These are phyloP conservation scores for Conopomorpha cramerella DNA, from an alignment of 1,140 invertebrate genomes.

Conservation along the genomic window DNA sequence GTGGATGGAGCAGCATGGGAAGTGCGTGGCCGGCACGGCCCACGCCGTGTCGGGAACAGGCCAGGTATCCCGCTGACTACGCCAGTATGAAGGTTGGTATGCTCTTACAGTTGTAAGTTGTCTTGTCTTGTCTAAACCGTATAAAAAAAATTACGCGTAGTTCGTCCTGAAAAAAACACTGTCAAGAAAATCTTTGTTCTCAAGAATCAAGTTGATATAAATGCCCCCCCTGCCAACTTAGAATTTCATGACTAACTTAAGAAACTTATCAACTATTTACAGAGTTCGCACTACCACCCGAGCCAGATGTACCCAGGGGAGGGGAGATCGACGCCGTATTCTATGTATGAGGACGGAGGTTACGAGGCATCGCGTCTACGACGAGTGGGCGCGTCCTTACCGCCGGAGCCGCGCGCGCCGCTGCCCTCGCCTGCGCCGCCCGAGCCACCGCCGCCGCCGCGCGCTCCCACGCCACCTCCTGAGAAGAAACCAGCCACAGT, in stretches of 20 bases:
- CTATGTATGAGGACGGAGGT: constrained; percentile 24
- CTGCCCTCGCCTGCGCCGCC: constrained; percentile 11
- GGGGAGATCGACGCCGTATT: constrained; percentile 31
- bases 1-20: constrained; percentile 25
- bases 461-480: constrained; percentile 18
- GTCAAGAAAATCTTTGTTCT: too few relatives aligned
- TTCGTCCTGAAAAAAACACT: too few relatives aligned
- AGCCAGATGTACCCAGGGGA: constrained; percentile 29
- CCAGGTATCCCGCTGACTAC: constrained; percentile 32
- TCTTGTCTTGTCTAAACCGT: too few relatives aligned
- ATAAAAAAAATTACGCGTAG: too few relatives aligned
- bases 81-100: constrained; percentile 36
- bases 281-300: constrained; percentile 20
- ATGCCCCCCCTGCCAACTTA: too few relatives aligned
- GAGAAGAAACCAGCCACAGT: constrained; percentile 35
- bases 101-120: too few relatives aligned
- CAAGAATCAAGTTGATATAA: too few relatives aligned
- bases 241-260: too few relatives aligned
- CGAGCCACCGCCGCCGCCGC: constrained; percentile 18
- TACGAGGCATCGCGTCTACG: constrained; percentile 12
- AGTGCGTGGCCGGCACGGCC: constrained; percentile 22
- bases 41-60: constrained; percentile 26
- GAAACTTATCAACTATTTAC: too few relatives aligned
- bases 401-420: constrained; percentile 7
- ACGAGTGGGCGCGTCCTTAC: constrained; percentile 10